phyloP scores from a whole-genome alignment of 2,888 invertebrate genomes.

The Cataglyphis albicans region DNA sequence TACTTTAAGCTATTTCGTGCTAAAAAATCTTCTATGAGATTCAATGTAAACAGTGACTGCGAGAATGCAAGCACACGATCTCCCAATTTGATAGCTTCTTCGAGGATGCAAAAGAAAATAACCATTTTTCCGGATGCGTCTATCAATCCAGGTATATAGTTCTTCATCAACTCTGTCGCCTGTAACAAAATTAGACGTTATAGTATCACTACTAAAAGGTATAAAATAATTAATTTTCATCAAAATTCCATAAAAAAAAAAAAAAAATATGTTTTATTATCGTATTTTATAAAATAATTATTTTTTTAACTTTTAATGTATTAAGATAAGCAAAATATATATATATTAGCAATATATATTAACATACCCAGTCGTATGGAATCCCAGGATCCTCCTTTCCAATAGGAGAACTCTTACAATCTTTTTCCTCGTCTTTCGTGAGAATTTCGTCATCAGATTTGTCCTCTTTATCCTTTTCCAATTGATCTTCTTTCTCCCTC shows the following conservation, averaged over 20 bases:
- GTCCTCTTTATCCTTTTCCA: conserved; percentile 88
- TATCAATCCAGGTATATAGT: conserved; percentile 95
- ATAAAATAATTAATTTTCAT: conserved; percentile 14
- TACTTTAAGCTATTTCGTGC: conserved; percentile 89
- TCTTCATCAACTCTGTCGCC: conserved; percentile 93
- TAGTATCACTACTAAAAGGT: neutral
- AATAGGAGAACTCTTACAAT: conserved; percentile 86
- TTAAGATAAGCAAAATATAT: neutral
- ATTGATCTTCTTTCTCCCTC: conserved; percentile 86
- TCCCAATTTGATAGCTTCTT: conserved; percentile 94
- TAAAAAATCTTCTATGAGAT: conserved; percentile 97
- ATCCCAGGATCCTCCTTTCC: conserved; percentile 92
- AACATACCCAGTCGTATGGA: conserved; percentile 93
- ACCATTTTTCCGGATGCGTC: conserved; percentile 98
- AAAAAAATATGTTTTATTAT: neutral
- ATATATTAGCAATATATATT: neutral
- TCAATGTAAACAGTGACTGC: conserved; percentile 97
- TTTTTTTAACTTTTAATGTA: neutral
- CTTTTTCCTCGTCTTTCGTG: conserved; percentile 88
- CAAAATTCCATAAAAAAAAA: neutral
- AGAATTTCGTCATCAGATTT: conserved; percentile 83
- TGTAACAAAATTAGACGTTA: conserved; percentile 79
- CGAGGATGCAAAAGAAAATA: conserved; percentile 95
- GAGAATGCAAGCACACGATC: conserved; percentile 98
- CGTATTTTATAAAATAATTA: conserved; percentile 5